Evolutionary conservation across 2,888 invertebrate genomes (phyloP).

Genomic region (Agonopterix arenella): DNA sequence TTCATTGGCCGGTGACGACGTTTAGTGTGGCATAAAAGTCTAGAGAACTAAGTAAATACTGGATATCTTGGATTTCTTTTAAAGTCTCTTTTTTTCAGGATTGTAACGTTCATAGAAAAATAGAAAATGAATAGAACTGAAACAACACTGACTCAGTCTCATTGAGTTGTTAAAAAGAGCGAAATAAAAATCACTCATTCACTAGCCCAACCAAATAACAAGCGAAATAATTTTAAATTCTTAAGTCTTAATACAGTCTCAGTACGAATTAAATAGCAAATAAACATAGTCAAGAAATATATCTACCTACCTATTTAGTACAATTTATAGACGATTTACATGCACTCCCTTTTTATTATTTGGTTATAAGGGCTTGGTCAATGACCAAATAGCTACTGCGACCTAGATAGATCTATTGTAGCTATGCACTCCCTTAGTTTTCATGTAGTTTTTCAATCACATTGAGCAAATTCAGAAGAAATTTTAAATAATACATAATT

Average conservation of each 20-base stretch:
- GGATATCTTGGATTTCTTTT: no score
- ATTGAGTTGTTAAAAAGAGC: conserved; percentile 4
- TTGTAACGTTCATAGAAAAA: no score
- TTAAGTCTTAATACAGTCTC: conserved; percentile 16
- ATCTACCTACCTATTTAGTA: conserved; percentile 29
- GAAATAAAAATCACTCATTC: neutral
- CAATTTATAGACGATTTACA: conserved; percentile 30
- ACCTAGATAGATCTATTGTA: no score
- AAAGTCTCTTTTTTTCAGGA: no score
- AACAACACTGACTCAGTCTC: conserved; percentile 19
- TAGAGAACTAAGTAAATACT: no score
- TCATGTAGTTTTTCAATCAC: conserved; percentile 16
- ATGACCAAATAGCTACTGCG: no score
- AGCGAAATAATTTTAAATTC: neutral
- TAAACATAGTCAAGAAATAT: conserved; percentile 22
- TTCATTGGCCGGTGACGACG: neutral
- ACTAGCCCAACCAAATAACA: no score
- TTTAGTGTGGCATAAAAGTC: no score
- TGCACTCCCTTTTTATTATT: neutral
- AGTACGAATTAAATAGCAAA: conserved; percentile 19
- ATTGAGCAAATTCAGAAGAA: conserved; percentile 54
- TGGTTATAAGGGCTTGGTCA: no score
- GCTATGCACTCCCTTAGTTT: neutral
- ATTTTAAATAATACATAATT: neutral
- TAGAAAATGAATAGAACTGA: conserved; percentile 1